Evolutionary conservation across 2,888 invertebrate species (phyloP).

Genomic region (Ctena decussata): DNA sequence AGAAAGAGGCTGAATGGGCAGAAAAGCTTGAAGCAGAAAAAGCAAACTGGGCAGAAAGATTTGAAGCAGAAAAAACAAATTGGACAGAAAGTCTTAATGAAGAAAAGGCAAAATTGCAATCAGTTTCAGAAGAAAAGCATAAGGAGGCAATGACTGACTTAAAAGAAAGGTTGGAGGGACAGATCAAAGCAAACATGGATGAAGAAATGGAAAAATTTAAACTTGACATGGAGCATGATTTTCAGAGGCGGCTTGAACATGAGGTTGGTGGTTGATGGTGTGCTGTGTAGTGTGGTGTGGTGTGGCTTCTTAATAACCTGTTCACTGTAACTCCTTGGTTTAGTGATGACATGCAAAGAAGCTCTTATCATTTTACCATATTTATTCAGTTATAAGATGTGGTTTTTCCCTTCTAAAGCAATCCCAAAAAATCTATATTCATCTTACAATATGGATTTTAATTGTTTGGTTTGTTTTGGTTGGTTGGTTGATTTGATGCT

Average conservation of each 20-base stretch:
- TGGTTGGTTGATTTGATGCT: too few relatives aligned
- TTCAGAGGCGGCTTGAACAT: slow-evolving; percentile 48
- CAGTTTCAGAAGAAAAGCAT: slow-evolving; percentile 48
- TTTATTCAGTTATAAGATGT: too few relatives aligned
- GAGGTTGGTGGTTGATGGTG: slow-evolving; percentile 52
- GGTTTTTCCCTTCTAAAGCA: too few relatives aligned
- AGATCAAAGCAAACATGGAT: slow-evolving; percentile 45
- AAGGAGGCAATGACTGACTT: slow-evolving; percentile 41
- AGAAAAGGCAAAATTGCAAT: slow-evolving; percentile 35
- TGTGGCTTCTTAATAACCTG: not conserved
- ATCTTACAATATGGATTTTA: too few relatives aligned
- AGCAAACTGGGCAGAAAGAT: slow-evolving; percentile 60
- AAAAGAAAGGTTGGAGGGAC: slow-evolving; percentile 37
- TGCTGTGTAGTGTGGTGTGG: not conserved
- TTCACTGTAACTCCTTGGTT: not conserved
- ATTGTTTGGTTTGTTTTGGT: too few relatives aligned
- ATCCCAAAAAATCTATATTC: too few relatives aligned
- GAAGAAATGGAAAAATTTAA: slow-evolving; percentile 57
- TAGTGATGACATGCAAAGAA: too few relatives aligned
- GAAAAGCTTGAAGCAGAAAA: slow-evolving; percentile 57
- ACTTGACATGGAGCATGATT: slow-evolving; percentile 53
- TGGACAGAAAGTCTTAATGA: slow-evolving; percentile 48
- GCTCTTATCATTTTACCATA: too few relatives aligned
- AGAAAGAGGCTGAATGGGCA: slow-evolving; percentile 64
- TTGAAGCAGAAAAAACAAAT: slow-evolving; percentile 62